Percentiles rank a stretch among this genome's conserved stretches.
Evolutionary conservation across 1,140 invertebrate species (phyloP).

Genomic region (Camponotus vicinus): DNA sequence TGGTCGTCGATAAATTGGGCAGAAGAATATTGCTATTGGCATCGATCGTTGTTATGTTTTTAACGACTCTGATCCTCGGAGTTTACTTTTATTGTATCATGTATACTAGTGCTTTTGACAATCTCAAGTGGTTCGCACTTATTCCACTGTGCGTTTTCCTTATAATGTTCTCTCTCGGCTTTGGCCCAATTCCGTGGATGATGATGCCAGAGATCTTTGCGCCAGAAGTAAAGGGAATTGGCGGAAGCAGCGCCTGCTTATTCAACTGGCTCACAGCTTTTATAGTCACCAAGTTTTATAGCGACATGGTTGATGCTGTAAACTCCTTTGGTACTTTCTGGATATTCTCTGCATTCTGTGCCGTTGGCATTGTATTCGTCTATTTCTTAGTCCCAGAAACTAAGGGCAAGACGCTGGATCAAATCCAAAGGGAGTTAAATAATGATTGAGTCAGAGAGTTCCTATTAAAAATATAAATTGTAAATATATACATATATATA

Average conservation of each 20-base stretch:
- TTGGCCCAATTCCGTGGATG: conserved; percentile 93
- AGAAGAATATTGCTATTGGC: conserved; percentile 90
- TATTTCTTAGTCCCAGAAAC: conserved; percentile 94
- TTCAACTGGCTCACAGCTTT: conserved; percentile 94
- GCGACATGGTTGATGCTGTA: conserved; percentile 87
- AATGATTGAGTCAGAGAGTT: conserved; percentile 51
- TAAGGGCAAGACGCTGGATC: conserved; percentile 94
- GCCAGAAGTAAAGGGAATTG: conserved; percentile 92
- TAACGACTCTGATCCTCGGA: conserved; percentile 88
- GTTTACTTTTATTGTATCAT: conserved; percentile 89
- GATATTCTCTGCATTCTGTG: conserved; percentile 91
- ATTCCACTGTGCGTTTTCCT: conserved; percentile 91
- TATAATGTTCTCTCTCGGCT: conserved; percentile 92
- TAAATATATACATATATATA: conserved; percentile 22
- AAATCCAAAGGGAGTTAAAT: conserved; percentile 90
- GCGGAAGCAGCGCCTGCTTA: conserved; percentile 90
- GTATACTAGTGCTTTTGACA: conserved; percentile 83
- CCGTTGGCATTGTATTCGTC: conserved; percentile 91
- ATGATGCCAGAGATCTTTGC: conserved; percentile 92
- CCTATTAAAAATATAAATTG: conserved; percentile 17
- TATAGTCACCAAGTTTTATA: conserved; percentile 93
- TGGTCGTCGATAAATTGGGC: conserved; percentile 93
- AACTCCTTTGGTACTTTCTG: conserved; percentile 91
- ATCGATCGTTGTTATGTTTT: conserved; percentile 88
- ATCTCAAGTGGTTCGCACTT: conserved; percentile 91